Conservation (phyloP, 2,888 invertebrate species). For the Pyrochroa serraticornis region DNA sequence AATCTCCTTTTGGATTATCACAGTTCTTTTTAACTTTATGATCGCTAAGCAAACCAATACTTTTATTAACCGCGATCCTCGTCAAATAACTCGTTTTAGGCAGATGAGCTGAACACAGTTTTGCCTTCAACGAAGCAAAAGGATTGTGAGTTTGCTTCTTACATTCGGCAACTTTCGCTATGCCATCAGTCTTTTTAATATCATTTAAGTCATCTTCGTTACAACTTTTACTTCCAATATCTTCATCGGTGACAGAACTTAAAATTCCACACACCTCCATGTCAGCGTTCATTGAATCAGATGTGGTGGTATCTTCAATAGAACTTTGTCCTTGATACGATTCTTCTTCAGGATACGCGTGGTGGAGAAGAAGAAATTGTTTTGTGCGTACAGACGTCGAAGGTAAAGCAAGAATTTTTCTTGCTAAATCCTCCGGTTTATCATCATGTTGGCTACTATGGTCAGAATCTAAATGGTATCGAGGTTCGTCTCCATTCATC, state of each 20-base stretch:
- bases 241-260: constrained; percentile 52
- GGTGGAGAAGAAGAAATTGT: constrained; percentile 52
- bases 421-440: constrained; percentile 59
- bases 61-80: constrained; percentile 57
- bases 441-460: constrained; percentile 62
- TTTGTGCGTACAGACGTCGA: constrained; percentile 52
- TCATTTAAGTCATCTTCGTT: constrained; percentile 43
- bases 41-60: constrained; percentile 54
- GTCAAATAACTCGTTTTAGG: constrained; percentile 57
- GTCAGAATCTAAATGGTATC: constrained; percentile 61
- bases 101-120: constrained; percentile 58
- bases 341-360: constrained; percentile 52
- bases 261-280: constrained; percentile 60
- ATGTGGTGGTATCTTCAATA: constrained; percentile 59
- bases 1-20: constrained; percentile 32
- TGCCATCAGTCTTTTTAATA: constrained; percentile 54
- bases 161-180: constrained; percentile 51
- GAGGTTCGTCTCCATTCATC: constrained; percentile 55
- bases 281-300: constrained; percentile 60
- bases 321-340: constrained; percentile 58
- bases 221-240: constrained; percentile 45
- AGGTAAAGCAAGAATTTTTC: constrained; percentile 55
- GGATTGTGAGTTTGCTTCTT: constrained; percentile 54
- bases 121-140: constrained; percentile 56
- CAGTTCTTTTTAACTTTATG: constrained; percentile 43